Evolutionary conservation across 2,797 vertebrate genomes (phyloP).

Genomic region (Cossypha caffra): DNA sequence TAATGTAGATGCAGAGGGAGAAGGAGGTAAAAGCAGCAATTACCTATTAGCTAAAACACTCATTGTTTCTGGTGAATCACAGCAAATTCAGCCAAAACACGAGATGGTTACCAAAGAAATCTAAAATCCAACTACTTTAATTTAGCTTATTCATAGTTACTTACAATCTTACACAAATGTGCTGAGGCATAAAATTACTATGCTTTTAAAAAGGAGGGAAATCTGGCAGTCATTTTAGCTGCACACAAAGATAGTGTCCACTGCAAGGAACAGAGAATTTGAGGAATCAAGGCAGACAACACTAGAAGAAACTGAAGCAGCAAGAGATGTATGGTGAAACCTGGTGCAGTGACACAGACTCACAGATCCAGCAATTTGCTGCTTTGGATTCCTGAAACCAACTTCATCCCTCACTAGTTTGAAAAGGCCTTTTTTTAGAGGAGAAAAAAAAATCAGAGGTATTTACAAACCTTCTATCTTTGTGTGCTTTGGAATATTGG

Average conservation of each 20-base stretch:
- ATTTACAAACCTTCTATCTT: not conserved
- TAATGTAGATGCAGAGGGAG: not conserved
- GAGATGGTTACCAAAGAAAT: not conserved
- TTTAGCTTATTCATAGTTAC: not conserved
- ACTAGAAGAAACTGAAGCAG: not conserved
- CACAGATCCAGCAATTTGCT: not conserved
- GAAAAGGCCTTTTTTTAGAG: not conserved
- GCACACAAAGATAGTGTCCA: not conserved
- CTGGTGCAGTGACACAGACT: not conserved
- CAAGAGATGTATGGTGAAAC: not conserved
- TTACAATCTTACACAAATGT: not conserved
- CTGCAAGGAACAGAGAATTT: not conserved
- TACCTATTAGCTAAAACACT: not conserved
- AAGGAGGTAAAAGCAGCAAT: not conserved
- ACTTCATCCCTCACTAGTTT: not conserved
- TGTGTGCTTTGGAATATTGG: not conserved
- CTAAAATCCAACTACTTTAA: not conserved
- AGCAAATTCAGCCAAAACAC: not conserved
- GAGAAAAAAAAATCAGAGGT: not conserved
- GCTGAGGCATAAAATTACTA: not conserved
- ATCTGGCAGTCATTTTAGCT: not conserved
- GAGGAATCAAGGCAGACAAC: not conserved
- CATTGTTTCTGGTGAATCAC: not conserved
- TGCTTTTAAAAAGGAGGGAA: not conserved
- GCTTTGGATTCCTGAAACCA: not conserved